These are phyloP conservation scores for Cyrtonyx montezumae DNA, from an alignment of 2,113 vertebrate genomes.

Conservation along the genomic window DNA sequence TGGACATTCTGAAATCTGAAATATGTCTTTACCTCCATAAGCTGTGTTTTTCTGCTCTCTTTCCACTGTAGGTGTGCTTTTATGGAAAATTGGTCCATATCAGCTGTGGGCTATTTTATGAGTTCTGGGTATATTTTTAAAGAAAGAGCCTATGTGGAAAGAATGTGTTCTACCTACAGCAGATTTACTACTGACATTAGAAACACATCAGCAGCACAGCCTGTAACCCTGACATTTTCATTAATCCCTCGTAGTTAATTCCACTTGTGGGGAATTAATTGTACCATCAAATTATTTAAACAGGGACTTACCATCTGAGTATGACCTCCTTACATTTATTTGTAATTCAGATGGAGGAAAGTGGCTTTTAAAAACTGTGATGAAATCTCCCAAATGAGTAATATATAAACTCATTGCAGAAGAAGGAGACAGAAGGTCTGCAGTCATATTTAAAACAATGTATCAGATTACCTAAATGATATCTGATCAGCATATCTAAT, in stretches of 20 bases:
- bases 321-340: constrained; percentile 30
- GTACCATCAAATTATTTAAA: constrained; percentile 62
- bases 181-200: constrained; percentile 63
- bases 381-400: constrained; percentile 51
- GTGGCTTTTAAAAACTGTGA: constrained; percentile 10
- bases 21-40: not conserved
- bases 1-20: not conserved
- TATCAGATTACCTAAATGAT: constrained; percentile 56
- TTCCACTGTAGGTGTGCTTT: not conserved
- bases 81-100: not conserved
- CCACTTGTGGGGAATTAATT: constrained; percentile 60
- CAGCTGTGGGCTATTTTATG: constrained; percentile 10
- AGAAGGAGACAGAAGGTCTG: constrained; percentile 50
- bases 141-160: not conserved
- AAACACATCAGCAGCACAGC: constrained; percentile 57
- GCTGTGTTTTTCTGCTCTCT: not conserved
- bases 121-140: constrained; percentile 27
- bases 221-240: constrained; percentile 66
- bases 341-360: constrained; percentile 23
- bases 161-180: constrained; percentile 53
- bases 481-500: constrained; percentile 46
- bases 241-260: constrained; percentile 67
- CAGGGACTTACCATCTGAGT: constrained; percentile 11
- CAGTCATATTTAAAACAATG: constrained; percentile 30
- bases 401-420: not conserved